Evolutionary conservation across 2,888 invertebrate genomes (phyloP).

Genomic region (Drosophila buzzatii): DNA sequence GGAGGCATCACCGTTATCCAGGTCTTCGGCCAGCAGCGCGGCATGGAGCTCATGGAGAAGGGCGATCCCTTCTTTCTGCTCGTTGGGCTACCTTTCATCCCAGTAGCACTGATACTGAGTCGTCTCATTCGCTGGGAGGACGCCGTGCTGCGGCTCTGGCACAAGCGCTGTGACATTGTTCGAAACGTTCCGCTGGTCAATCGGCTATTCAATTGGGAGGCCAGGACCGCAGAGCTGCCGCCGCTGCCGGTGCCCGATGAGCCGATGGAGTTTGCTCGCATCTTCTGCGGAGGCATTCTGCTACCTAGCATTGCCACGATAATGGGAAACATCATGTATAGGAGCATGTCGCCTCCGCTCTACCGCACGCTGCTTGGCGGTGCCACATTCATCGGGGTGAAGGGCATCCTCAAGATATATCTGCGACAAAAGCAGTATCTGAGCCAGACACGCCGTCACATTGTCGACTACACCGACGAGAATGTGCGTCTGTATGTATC

Average conservation of each 20-base stretch:
- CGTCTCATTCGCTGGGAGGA: slow-evolving; percentile 99
- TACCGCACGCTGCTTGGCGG: slow-evolving; percentile 96
- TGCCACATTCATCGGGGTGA: slow-evolving; percentile 94
- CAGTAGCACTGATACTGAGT: slow-evolving; percentile 95
- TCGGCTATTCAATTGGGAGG: slow-evolving; percentile 55
- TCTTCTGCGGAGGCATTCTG: slow-evolving; percentile 96
- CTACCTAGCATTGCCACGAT: slow-evolving; percentile 97
- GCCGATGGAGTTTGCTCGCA: slow-evolving; percentile 93
- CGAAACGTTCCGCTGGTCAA: slow-evolving; percentile 88
- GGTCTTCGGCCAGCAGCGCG: slow-evolving; percentile 96
- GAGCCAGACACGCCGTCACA: slow-evolving; percentile 94
- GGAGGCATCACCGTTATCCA: slow-evolving; percentile 98
- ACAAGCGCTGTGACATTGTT: slow-evolving; percentile 87
- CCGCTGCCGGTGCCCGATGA: slow-evolving; percentile 89
- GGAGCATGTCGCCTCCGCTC: slow-evolving; percentile 93
- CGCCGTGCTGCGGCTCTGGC: slow-evolving; percentile 91
- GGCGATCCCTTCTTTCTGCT: slow-evolving; percentile 95
- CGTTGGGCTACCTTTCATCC: slow-evolving; percentile 96
- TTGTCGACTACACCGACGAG: slow-evolving; percentile 92
- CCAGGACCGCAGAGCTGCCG: slow-evolving; percentile 85
- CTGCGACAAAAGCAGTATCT: slow-evolving; percentile 97
- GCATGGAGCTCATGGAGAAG: slow-evolving; percentile 95
- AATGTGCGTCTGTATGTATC: slow-evolving; percentile 73
- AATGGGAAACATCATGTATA: slow-evolving; percentile 95
- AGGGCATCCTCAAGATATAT: slow-evolving; percentile 97